phyloP scores from a whole-genome alignment of 2,888 invertebrate species.

The Rhogogaster chlorosoma region DNA sequence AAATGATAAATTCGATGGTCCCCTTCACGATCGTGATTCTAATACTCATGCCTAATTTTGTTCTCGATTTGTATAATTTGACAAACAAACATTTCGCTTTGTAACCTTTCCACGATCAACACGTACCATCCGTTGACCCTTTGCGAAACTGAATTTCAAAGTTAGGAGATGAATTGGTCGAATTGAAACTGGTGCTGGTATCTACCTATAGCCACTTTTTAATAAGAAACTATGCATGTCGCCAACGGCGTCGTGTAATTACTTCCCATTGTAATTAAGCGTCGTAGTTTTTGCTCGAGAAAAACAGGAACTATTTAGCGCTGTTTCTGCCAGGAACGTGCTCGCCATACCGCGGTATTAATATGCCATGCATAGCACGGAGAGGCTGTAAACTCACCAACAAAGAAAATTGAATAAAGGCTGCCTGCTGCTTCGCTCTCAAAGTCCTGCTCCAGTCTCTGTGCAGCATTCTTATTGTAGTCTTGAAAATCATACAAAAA shows the following conservation, averaged over 20 bases:
- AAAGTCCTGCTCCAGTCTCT: constrained; percentile 5
- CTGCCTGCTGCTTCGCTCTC: constrained; percentile 8
- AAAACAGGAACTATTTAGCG: constrained; percentile 60
- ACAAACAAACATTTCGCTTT: background rate
- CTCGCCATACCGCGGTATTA: constrained; percentile 62
- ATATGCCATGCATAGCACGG: constrained; percentile 68
- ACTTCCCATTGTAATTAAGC: constrained; percentile 46
- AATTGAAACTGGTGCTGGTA: constrained; percentile 26
- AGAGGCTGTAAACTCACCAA: constrained; percentile 68
- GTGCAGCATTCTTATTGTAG: background rate
- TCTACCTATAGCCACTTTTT: background rate
- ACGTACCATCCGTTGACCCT: constrained; percentile 9
- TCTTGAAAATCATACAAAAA: constrained; percentile 4
- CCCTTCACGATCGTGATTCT: constrained; percentile 18
- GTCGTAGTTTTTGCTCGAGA: constrained; percentile 53
- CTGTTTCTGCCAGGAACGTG: constrained; percentile 46
- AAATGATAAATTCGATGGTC: background rate
- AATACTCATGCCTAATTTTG: constrained; percentile 9
- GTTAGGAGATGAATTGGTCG: constrained; percentile 11
- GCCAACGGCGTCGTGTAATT: constrained; percentile 9
- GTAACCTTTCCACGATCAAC: constrained; percentile 11
- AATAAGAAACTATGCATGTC: constrained; percentile 21
- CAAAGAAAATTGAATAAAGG: constrained; percentile 73
- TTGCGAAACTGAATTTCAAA: constrained; percentile 13
- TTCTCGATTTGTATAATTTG: constrained; percentile 10